Conservation (phyloP, 1,140 invertebrate species). For the Aphelenchoides besseyi region DNA sequence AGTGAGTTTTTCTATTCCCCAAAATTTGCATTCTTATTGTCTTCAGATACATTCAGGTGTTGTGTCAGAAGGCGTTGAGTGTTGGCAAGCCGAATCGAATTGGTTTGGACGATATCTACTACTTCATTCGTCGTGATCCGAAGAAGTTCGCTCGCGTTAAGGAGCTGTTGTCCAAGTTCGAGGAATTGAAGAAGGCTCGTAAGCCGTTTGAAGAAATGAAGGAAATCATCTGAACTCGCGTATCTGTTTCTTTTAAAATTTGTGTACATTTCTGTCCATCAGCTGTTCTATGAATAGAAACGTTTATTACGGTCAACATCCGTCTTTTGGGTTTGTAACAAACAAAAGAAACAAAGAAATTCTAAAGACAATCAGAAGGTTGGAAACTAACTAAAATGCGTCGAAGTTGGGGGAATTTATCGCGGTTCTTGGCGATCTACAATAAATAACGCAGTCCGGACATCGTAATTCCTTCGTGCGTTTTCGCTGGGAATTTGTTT, state of each 20-base stretch:
- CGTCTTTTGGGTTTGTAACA: not conserved
- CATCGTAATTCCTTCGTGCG: too few species aligned
- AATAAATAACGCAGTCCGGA: conserved; percentile 1
- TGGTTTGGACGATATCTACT: conserved; percentile 95
- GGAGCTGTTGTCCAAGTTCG: conserved; percentile 95
- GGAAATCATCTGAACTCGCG: conserved; percentile 30
- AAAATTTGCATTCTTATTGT: too few species aligned
- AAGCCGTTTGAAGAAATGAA: conserved; percentile 99
- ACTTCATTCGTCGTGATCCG: conserved; percentile 91
- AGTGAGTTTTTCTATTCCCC: conserved; percentile 69
- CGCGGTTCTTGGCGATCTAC: not conserved
- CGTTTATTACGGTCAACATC: not conserved
- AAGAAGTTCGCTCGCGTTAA: conserved; percentile 96
- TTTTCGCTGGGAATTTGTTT: too few species aligned
- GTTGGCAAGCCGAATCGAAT: conserved; percentile 87
- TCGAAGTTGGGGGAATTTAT: not conserved
- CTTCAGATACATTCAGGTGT: conserved; percentile 58
- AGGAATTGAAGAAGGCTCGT: conserved; percentile 94
- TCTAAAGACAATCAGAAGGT: not conserved
- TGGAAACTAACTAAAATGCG: not conserved
- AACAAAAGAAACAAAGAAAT: not conserved
- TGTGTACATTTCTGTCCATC: not conserved
- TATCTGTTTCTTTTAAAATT: not conserved
- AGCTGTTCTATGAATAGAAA: conserved; percentile 5
- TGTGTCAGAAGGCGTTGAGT: conserved; percentile 87